Base-by-base conservation (phyloP, 2,113 vertebrate genomes). In the Puffinus mauretanicus region DNA sequence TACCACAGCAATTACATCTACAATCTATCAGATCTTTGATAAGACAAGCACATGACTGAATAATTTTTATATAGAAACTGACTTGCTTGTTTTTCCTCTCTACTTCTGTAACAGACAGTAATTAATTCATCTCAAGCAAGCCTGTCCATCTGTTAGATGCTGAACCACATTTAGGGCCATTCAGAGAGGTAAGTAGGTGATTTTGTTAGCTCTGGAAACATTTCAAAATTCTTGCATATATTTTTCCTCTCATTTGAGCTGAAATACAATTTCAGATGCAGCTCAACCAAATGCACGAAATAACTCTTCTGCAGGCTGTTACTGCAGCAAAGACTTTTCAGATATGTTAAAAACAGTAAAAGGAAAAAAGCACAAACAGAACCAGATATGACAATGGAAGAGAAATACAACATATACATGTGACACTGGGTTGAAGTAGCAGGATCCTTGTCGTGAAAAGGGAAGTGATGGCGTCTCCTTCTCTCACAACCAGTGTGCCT, bases 81-180 rank as follows among this genome's bases (percentile, higher is more conserved):
- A 88, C 85, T 93, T 85, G 73, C 89, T 93, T 95, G 91, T 85
- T 91, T 97, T 93, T 95, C 66, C 93, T 70, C 70, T 81, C 52
- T 60, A 29, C 55, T 89, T 87, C 67, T 83, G 13, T 64, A 95
- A 90, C 64, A 96, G 90, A 96, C 95, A 96, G 92, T 60, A 96
- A 97, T 97, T 94, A 96, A 96, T 94, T 96, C 88, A 86, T 95
- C 88, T 91, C 76, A 67, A 85, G 79, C 76, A 96, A 96, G 82
- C 55, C 72, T 83, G 90, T 92, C 96, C 93, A 93, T 96, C 95
- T 96, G 93, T 44, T 92, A 81, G 85, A 95, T 75, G 75, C 67
- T 93, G 92, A 75, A 95, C 90, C 71, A 80, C 71, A 81, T 90
- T 95, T 62, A 83, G 80, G 90, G 60, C 79, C 76, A 77, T 58